A percentile compares a stretch with the other conserved stretches of the same genome.
These are phyloP conservation scores for Mesochorus sp. DNA, from an alignment of 2,888 invertebrate species.

Conservation along the genomic window DNA sequence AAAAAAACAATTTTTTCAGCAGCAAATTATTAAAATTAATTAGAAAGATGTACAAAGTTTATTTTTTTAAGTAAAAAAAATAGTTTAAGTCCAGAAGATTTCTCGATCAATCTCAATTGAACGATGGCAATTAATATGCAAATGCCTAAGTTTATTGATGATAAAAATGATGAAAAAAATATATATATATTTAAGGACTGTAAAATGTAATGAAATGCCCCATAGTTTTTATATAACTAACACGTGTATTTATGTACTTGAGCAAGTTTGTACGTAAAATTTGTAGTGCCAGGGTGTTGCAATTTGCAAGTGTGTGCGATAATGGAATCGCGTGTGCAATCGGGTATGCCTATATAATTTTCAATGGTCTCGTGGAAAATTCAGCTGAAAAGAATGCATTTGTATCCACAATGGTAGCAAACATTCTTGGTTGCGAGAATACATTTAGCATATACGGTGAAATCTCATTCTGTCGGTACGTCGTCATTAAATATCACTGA, in stretches of 20 bases:
- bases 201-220: not conserved
- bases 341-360: slow-evolving; percentile 8
- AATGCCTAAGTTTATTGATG: not conserved
- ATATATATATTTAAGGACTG: too few relatives aligned
- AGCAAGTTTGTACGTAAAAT: slow-evolving; percentile 10
- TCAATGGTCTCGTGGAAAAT: slow-evolving; percentile 28
- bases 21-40: too few relatives aligned
- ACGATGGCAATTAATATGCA: too few relatives aligned
- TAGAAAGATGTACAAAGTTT: too few relatives aligned
- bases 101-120: too few relatives aligned
- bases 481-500: slow-evolving; percentile 23
- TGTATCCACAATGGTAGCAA: slow-evolving; percentile 6
- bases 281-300: slow-evolving; percentile 1
- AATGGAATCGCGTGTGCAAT: slow-evolving; percentile 37
- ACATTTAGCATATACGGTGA: slow-evolving; percentile 25
- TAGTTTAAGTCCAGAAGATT: not conserved
- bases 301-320: slow-evolving; percentile 21
- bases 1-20: too few relatives aligned
- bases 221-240: not conserved
- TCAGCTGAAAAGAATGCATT: not conserved
- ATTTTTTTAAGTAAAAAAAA: too few relatives aligned
- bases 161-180: not conserved
- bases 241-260: not conserved
- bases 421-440: not conserved
- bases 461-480: slow-evolving; percentile 41